Evolutionary conservation across 2,888 invertebrate species (phyloP).

Genomic region (Phasia obesa): DNA sequence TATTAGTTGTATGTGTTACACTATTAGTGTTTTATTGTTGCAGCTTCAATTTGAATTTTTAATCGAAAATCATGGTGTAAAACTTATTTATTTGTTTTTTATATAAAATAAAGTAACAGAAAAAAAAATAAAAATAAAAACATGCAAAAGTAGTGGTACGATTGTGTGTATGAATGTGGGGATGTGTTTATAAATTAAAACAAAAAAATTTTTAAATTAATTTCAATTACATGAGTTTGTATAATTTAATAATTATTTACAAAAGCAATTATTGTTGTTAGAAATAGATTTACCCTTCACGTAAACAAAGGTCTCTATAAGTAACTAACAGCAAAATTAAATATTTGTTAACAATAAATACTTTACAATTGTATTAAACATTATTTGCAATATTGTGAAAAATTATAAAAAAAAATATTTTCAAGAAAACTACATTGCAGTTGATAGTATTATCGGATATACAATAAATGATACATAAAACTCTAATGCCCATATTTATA

Average conservation of each 20-base stretch:
- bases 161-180: not conserved
- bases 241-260: slow-evolving; percentile 43
- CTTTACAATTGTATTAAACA: not conserved
- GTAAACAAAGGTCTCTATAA: not conserved
- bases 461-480: too few relatives aligned
- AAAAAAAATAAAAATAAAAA: slow-evolving; percentile 23
- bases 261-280: slow-evolving; percentile 17
- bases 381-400: not conserved
- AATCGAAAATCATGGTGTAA: slow-evolving; percentile 16
- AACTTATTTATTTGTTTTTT: not conserved
- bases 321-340: not conserved
- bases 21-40: not conserved
- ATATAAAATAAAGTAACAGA: not conserved
- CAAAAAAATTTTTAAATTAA: slow-evolving; percentile 25
- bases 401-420: too few relatives aligned
- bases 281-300: slow-evolving; percentile 8
- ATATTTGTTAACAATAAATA: not conserved
- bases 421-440: too few relatives aligned
- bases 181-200: not conserved
- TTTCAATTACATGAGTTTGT: slow-evolving; percentile 50
- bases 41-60: slow-evolving; percentile 19
- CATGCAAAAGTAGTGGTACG: slow-evolving; percentile 9
- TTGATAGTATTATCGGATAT: too few relatives aligned
- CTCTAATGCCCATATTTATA: too few relatives aligned
- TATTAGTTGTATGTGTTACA: not conserved